Evolutionary conservation across 2,888 invertebrate genomes (phyloP).

Genomic region (Dicroscelio sp.): DNA sequence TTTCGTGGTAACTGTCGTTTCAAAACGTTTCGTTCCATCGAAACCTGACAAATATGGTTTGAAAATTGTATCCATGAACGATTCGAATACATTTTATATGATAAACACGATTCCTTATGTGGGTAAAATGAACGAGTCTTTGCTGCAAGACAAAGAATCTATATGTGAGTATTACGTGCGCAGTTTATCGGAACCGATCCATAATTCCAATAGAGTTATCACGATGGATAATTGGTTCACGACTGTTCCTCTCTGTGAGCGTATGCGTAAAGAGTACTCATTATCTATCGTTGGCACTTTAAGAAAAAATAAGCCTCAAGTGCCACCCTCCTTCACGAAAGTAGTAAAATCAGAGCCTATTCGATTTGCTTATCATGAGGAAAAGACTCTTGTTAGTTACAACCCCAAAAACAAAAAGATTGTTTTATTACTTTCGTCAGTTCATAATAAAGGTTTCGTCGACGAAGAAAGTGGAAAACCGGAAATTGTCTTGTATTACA

Average conservation of each 20-base stretch:
- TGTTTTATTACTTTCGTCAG: conserved; percentile 6
- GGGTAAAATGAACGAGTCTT: conserved; percentile 19
- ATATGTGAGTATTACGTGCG: conserved; percentile 63
- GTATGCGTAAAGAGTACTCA: conserved; percentile 53
- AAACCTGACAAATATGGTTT: conserved; percentile 62
- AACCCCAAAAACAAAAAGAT: conserved; percentile 19
- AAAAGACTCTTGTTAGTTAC: conserved; percentile 50
- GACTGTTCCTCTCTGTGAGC: conserved; percentile 65
- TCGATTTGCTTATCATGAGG: conserved; percentile 62
- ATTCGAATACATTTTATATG: conserved; percentile 47
- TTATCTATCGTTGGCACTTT: conserved; percentile 77
- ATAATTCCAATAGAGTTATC: conserved; percentile 67
- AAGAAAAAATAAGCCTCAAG: conserved; percentile 79
- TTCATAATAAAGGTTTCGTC: not conserved
- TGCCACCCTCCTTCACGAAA: conserved; percentile 68
- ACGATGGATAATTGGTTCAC: conserved; percentile 83
- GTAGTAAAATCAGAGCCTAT: conserved; percentile 49
- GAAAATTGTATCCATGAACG: conserved; percentile 56
- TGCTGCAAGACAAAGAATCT: not conserved
- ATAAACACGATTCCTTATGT: conserved; percentile 70
- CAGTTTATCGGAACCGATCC: conserved; percentile 73
- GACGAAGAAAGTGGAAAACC: conserved; percentile 44
- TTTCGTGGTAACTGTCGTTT: conserved; percentile 43
- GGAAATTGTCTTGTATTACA: conserved; percentile 73
- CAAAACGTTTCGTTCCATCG: conserved; percentile 45